phyloP scores from a whole-genome alignment of 2,113 vertebrate genomes.

The Nesospiza acunhae region DNA sequence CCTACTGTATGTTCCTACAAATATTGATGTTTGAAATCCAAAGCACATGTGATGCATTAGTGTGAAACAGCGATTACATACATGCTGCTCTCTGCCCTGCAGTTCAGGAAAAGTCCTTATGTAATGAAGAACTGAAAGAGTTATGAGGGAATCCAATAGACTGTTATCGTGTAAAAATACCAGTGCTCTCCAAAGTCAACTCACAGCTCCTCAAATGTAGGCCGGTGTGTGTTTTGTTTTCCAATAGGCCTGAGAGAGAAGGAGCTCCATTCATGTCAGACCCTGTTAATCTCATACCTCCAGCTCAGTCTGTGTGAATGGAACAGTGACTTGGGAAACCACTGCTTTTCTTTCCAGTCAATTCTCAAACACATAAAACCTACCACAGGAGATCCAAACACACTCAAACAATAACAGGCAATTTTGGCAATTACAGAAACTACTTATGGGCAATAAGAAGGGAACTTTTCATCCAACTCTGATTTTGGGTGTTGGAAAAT shows the following conservation, averaged over 20 bases:
- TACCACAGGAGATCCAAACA: slow-evolving; percentile 48
- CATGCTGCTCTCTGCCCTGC: slow-evolving; percentile 56
- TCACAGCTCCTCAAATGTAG: slow-evolving; percentile 66
- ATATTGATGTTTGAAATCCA: slow-evolving; percentile 70
- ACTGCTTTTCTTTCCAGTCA: slow-evolving; percentile 69
- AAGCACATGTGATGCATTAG: slow-evolving; percentile 70
- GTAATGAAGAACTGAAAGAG: slow-evolving; percentile 71
- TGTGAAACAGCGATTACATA: slow-evolving; percentile 70
- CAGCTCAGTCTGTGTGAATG: slow-evolving; percentile 42
- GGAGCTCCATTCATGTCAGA: slow-evolving; percentile 67
- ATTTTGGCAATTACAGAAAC: slow-evolving; percentile 54
- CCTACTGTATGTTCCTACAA: slow-evolving; percentile 64
- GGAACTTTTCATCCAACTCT: slow-evolving; percentile 46
- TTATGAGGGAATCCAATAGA: slow-evolving; percentile 67
- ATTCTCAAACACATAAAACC: slow-evolving; percentile 66
- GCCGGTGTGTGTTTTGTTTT: slow-evolving; percentile 65
- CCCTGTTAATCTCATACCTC: slow-evolving; percentile 63
- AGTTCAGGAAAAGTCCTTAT: slow-evolving; percentile 67
- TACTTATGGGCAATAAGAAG: slow-evolving; percentile 37
- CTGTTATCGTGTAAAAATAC: slow-evolving; percentile 71
- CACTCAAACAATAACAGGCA: slow-evolving; percentile 59
- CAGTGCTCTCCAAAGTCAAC: slow-evolving; percentile 68
- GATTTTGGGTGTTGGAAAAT: slow-evolving; percentile 8
- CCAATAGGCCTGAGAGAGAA: slow-evolving; percentile 62
- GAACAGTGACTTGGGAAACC: slow-evolving; percentile 63